A percentile compares a stretch with the other conserved stretches of the same genome.
These are phyloP conservation scores for Pangasianodon hypophthalmus DNA, from an alignment of 2,113 vertebrate species.

Conservation along the genomic window DNA sequence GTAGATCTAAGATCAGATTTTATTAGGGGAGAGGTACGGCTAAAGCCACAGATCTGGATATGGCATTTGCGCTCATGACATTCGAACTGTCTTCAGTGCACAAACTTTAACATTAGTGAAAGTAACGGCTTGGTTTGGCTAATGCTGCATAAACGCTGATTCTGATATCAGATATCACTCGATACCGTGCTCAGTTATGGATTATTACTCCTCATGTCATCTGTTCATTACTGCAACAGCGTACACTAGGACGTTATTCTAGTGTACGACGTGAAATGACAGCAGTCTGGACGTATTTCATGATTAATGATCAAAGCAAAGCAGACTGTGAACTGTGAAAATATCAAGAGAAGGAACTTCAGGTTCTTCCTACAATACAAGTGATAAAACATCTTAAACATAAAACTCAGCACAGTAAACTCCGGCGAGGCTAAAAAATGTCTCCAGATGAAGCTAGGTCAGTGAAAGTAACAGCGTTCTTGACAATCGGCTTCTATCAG, in stretches of 20 bases:
- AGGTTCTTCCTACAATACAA: neutral
- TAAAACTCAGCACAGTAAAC: neutral
- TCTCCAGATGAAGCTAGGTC: too few species aligned
- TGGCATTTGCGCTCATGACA: neutral
- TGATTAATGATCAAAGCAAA: neutral
- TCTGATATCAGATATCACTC: neutral
- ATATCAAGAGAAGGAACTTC: neutral
- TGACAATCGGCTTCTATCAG: too few species aligned
- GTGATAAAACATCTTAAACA: neutral
- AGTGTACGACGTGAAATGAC: too few species aligned
- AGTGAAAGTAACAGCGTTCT: too few species aligned
- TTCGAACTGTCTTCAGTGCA: neutral
- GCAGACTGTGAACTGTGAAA: neutral
- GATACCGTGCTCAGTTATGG: too few species aligned
- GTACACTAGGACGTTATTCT: too few species aligned
- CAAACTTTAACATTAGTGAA: neutral
- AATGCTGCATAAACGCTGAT: neutral
- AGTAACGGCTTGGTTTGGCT: neutral
- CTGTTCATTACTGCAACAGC: too few species aligned
- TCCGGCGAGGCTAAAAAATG: neutral
- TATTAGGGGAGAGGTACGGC: neutral
- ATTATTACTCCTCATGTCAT: neutral
- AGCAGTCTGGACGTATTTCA: neutral
- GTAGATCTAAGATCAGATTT: conserved; percentile 1
- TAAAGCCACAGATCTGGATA: neutral